Conservation (phyloP, 2,797 vertebrate genomes). For the Myoxocephalus aenaeus region DNA sequence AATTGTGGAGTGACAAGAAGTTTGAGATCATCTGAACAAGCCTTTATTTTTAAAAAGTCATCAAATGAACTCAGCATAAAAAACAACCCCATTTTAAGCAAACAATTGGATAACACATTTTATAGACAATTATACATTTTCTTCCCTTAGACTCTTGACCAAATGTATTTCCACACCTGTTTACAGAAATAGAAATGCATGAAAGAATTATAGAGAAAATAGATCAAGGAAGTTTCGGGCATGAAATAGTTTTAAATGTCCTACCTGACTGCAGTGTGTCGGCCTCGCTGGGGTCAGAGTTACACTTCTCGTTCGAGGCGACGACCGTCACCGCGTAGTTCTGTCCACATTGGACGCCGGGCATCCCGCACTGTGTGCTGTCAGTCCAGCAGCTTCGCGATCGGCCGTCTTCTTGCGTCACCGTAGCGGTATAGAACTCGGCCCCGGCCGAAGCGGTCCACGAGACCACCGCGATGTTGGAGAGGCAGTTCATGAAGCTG, state of each 20-base stretch:
- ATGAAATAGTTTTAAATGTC: not conserved
- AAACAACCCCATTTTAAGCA: not conserved
- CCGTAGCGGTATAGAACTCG: slow-evolving; percentile 76
- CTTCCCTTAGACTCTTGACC: not conserved
- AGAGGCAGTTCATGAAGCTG: slow-evolving; percentile 79
- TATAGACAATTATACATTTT: not conserved
- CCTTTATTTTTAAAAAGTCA: not conserved
- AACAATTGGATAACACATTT: not conserved
- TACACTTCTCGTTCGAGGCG: slow-evolving; percentile 72
- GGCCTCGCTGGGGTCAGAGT: slow-evolving; percentile 72
- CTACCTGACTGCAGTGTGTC: slow-evolving; percentile 79
- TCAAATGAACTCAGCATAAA: not conserved
- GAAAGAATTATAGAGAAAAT: not conserved
- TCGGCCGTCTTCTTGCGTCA: slow-evolving; percentile 56
- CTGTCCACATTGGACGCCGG: slow-evolving; percentile 80
- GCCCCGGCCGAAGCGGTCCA: slow-evolving; percentile 79
- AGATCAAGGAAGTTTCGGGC: not conserved
- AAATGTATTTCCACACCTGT: not conserved
- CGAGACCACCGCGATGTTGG: slow-evolving; percentile 78
- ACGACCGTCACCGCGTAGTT: slow-evolving; percentile 79
- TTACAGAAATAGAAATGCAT: not conserved
- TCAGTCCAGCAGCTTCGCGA: slow-evolving; percentile 76
- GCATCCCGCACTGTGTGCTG: slow-evolving; percentile 74
- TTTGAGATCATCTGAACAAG: not conserved
- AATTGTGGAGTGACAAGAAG: not conserved